Conservation (phyloP, 1,140 invertebrate species). For the Sitophilus oryzae region DNA sequence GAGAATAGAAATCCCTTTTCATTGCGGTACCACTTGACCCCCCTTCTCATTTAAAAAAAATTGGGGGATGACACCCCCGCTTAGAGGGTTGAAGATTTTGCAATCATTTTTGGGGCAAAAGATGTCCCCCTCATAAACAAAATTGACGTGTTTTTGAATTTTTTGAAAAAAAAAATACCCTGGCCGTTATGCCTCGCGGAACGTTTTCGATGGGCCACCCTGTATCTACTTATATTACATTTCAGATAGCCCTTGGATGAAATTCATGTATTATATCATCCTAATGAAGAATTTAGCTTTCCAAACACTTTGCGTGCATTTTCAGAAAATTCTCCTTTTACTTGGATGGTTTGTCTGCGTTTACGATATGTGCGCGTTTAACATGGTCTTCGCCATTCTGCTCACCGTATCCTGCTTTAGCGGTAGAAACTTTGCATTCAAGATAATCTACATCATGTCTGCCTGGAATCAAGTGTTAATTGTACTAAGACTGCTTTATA, state of each 20-base stretch:
- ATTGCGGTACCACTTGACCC: too few relatives aligned
- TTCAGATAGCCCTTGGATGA: slow-evolving; percentile 4
- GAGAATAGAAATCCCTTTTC: too few relatives aligned
- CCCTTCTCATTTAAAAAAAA: too few relatives aligned
- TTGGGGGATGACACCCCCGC: too few relatives aligned
- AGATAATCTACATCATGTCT: not conserved
- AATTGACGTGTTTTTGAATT: too few relatives aligned
- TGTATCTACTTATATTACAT: not conserved
- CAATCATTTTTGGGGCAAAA: too few relatives aligned
- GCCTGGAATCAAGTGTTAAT: slow-evolving; percentile 5
- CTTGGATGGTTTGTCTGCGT: slow-evolving; percentile 14
- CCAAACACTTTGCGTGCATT: slow-evolving; percentile 4
- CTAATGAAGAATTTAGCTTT: slow-evolving; percentile 1
- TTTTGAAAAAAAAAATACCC: too few relatives aligned
- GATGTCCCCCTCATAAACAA: too few relatives aligned
- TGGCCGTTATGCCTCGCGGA: too few relatives aligned
- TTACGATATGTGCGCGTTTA: slow-evolving; percentile 9
- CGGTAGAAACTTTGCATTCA: not conserved
- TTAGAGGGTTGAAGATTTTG: too few relatives aligned
- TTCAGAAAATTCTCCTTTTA: slow-evolving; percentile 5
- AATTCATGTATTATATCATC: not conserved
- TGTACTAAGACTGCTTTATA: slow-evolving; percentile 6
- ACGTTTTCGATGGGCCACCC: too few relatives aligned
- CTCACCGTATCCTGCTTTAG: slow-evolving; percentile 10
- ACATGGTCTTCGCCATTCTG: slow-evolving; percentile 1